Base-by-base conservation (phyloP, 2,888 invertebrate genomes). In the Dexiosoma caninum region DNA sequence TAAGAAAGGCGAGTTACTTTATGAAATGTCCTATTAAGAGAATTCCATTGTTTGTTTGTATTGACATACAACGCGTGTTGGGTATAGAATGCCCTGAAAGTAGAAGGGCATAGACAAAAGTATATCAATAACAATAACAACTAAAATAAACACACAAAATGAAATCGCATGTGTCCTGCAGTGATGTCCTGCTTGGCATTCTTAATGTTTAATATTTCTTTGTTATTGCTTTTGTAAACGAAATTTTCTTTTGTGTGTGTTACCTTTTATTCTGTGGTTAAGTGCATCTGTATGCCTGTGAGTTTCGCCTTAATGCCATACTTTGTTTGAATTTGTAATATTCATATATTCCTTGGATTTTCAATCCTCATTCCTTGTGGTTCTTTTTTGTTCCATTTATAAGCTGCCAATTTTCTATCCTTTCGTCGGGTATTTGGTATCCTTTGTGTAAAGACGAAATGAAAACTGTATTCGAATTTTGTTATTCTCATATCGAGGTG, bases 71-170 rank as follows among this genome's bases (percentile, higher is more conserved):
- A 44, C 60, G 40, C 37, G 49, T 62, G 37, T 66, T 51, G 51
- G 10, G n/a, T 66, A 66, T 40, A 4, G 27, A 10, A 37, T 60
- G 1, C 51, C 49, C 49, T 8, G 2, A n/a, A 30, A 37, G 40
- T 42, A 6, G 30, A 9, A 12, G 1, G 10, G 27, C n/a, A 16
- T 16, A 16, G 37, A 51, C 37, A 16, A 12, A 10, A 49, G 5
- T 37, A 51, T 71, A 60, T 42, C 60, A 60, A 71, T 60, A 59
- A 30, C 71, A 60, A 51, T 27, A 51, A 37, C 27, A 57, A 46
- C 44, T 44, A 35, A 49, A n/a, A n/a, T n/a, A n/a, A 49, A 49
- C 3, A 40, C 37, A 66, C n/a, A 51, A 40, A 40, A 1, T 9
- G n/a, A 49, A 37, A 32, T 9, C n/a, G n/a, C 14, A 2, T 53